A percentile compares a stretch with the other conserved stretches of the same genome.
These are phyloP conservation scores for Hyperoodon ampullatus DNA, from an alignment of 2,113 vertebrate genomes.

Conservation along the genomic window DNA sequence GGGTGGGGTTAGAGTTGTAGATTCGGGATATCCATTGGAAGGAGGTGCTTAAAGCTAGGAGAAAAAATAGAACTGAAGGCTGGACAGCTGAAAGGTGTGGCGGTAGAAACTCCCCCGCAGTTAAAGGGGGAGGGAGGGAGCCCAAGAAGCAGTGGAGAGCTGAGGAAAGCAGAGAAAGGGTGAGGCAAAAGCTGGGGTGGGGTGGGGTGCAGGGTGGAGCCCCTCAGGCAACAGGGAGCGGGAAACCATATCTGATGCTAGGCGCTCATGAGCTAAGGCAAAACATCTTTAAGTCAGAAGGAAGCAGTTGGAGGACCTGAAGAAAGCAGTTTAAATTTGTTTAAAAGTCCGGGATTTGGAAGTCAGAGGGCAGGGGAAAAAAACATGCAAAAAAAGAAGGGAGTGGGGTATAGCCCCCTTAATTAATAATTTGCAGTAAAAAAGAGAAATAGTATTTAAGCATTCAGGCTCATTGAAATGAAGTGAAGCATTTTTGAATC, in stretches of 20 bases:
- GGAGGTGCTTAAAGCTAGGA: background rate
- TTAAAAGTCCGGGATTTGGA: background rate
- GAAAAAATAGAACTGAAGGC: background rate
- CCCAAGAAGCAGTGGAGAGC: background rate
- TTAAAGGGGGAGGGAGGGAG: background rate
- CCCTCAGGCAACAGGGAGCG: background rate
- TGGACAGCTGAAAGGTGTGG: background rate
- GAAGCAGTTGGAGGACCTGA: slow-evolving; percentile 14
- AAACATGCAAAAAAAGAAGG: background rate
- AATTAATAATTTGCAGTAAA: background rate
- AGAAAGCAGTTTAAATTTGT: background rate
- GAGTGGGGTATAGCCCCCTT: background rate
- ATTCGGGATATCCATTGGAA: background rate
- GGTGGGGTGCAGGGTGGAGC: background rate
- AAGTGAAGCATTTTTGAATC: background rate
- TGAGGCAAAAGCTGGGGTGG: background rate
- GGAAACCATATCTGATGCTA: background rate
- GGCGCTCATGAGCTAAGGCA: background rate
- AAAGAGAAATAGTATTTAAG: background rate
- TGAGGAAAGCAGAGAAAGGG: background rate
- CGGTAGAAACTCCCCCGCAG: background rate
- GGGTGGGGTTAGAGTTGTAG: background rate
- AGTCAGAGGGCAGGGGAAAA: background rate
- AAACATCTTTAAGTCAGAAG: background rate
- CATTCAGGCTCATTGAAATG: background rate